Conservation (phyloP, 2,888 invertebrate species). For the Metopia argyrocephala region DNA sequence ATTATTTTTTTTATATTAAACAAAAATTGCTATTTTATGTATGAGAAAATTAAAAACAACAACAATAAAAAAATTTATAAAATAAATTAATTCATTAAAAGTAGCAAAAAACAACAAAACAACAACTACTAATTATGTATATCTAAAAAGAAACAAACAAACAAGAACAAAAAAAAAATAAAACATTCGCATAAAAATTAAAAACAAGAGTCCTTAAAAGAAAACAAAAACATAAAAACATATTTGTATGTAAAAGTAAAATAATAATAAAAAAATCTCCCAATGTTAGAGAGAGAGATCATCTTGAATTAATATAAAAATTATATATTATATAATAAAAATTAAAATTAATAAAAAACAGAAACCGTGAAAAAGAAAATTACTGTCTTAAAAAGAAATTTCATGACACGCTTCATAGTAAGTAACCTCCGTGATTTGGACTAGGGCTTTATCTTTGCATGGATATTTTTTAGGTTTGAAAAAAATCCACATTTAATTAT, state of each 20-base stretch:
- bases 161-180: conserved; percentile 29
- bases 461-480: too few relatives aligned
- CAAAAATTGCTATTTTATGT: conserved; percentile 6
- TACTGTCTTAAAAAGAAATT: too few relatives aligned
- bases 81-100: conserved; percentile 54
- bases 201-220: conserved; percentile 64
- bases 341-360: conserved; percentile 63
- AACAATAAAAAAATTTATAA: conserved; percentile 45
- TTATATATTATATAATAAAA: conserved; percentile 65
- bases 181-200: conserved; percentile 30
- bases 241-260: conserved; percentile 77
- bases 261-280: conserved; percentile 64
- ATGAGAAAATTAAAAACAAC: conserved; percentile 20
- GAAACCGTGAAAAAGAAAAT: conserved; percentile 12
- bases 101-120: conserved; percentile 60
- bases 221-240: conserved; percentile 24
- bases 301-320: conserved; percentile 76
- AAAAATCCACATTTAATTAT: too few relatives aligned
- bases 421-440: too few relatives aligned
- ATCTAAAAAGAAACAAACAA: conserved; percentile 48
- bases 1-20: conserved; percentile 14
- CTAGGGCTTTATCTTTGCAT: too few relatives aligned
- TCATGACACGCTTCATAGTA: too few relatives aligned
- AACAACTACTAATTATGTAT: conserved; percentile 61
- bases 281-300: conserved; percentile 73